Percentiles rank a stretch among this genome's conserved stretches.
phyloP scores from a whole-genome alignment of 2,888 invertebrate species.

The Coleophora deauratella region DNA sequence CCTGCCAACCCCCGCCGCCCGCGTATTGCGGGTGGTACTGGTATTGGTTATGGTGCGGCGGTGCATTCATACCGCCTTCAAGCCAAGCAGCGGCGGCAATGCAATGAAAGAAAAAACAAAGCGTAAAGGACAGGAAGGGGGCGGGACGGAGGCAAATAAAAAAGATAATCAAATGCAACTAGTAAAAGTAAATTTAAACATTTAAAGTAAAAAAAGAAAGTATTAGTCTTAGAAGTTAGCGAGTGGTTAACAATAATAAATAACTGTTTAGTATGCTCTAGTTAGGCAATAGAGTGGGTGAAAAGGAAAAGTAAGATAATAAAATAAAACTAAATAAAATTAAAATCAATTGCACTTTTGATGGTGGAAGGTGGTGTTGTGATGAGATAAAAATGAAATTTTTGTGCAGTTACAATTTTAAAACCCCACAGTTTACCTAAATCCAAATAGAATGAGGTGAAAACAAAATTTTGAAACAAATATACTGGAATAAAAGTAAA shows the following conservation, averaged over 20 bases:
- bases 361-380: slow-evolving; percentile 21
- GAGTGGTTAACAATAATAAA: slow-evolving; percentile 39
- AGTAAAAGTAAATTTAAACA: slow-evolving; percentile 17
- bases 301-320: slow-evolving; percentile 24
- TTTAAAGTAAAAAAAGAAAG: slow-evolving; percentile 28
- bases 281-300: slow-evolving; percentile 31
- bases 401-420: slow-evolving; percentile 49
- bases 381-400: slow-evolving; percentile 51
- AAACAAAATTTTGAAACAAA: slow-evolving; percentile 51
- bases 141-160: slow-evolving; percentile 47
- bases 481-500: slow-evolving; percentile 33
- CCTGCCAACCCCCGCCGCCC: slow-evolving; percentile 44
- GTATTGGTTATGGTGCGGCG: slow-evolving; percentile 71
- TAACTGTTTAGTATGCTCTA: slow-evolving; percentile 46
- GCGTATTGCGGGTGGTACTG: slow-evolving; percentile 70
- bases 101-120: slow-evolving; percentile 73
- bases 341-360: slow-evolving; percentile 29
- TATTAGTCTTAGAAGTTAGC: slow-evolving; percentile 47
- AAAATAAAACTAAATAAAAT: slow-evolving; percentile 10
- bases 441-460: slow-evolving; percentile 54
- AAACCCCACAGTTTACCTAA: slow-evolving; percentile 60
- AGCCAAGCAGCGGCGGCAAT: slow-evolving; percentile 72
- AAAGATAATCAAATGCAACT: slow-evolving; percentile 43
- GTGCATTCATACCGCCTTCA: slow-evolving; percentile 75
- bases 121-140: slow-evolving; percentile 62